Evolutionary conservation across 2,797 vertebrate genomes (phyloP).

Genomic region (Crocodylus rhombifer): DNA sequence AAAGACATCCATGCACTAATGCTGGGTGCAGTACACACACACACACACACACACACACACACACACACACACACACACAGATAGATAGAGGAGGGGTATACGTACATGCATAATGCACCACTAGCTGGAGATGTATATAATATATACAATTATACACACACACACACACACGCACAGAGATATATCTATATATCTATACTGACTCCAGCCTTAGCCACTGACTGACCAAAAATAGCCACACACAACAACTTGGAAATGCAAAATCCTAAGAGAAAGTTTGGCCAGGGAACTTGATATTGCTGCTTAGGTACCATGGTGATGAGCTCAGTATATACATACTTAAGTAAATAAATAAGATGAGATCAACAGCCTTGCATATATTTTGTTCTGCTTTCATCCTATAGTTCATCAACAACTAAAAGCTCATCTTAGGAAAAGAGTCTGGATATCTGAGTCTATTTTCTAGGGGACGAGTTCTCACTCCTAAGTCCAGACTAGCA

Average conservation of each 20-base stretch:
- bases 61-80: too few species aligned
- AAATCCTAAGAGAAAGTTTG: neutral
- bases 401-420: conserved; percentile 34
- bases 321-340: neutral
- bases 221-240: neutral
- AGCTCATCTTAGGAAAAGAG: neutral
- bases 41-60: too few species aligned
- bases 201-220: fast-evolving
- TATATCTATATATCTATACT: neutral
- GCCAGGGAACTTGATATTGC: conserved; percentile 7
- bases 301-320: neutral
- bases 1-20: too few species aligned
- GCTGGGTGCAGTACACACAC: too few species aligned
- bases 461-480: neutral
- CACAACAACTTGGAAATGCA: conserved; percentile 10
- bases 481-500: neutral
- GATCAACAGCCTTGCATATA: neutral
- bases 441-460: neutral
- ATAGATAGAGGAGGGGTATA: too few species aligned
- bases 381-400: conserved; percentile 24
- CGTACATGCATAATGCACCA: too few species aligned
- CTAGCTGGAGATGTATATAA: too few species aligned
- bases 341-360: conserved; percentile 22
- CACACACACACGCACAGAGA: too few species aligned
- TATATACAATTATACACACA: too few species aligned